These are phyloP conservation scores for Oophaga pumilio DNA, from an alignment of 2,113 vertebrate genomes.

Conservation along the genomic window DNA sequence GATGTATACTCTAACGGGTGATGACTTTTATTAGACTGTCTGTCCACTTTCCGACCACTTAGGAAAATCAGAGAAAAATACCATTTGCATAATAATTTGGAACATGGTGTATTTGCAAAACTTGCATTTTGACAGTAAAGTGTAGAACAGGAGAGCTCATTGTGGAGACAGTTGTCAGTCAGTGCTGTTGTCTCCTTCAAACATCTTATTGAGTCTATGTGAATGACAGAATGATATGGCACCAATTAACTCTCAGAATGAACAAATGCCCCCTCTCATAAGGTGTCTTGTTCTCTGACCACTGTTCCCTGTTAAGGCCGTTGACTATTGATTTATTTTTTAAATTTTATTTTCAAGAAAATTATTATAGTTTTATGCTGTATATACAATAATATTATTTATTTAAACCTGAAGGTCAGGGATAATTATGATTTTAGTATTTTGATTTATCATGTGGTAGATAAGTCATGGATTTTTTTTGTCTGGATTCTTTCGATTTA, in stretches of 20 bases:
- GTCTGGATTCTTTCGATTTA: too few species aligned
- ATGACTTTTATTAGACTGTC: too few species aligned
- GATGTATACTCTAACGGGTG: too few species aligned
- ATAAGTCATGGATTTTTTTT: too few species aligned
- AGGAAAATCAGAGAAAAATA: too few species aligned
- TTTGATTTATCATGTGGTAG: too few species aligned
- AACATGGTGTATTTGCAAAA: too few species aligned
- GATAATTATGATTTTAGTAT: too few species aligned
- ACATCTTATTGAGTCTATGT: constrained; percentile 16
- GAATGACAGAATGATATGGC: constrained; percentile 17
- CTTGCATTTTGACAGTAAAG: constrained; percentile 1
- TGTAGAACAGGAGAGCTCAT: constrained; percentile 39
- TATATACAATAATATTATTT: background rate
- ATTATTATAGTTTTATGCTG: background rate
- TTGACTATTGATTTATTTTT: background rate
- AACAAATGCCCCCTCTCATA: constrained; percentile 25
- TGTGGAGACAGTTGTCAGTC: constrained; percentile 24
- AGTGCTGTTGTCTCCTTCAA: constrained; percentile 17
- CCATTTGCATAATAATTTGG: too few species aligned
- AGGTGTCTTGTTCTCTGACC: constrained; percentile 13
- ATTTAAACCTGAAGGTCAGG: too few species aligned
- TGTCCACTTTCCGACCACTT: too few species aligned
- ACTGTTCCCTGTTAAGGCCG: constrained; percentile 10
- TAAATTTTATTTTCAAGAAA: background rate
- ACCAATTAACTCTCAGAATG: constrained; percentile 49